A percentile compares a stretch with the other conserved stretches of the same genome.
Conservation (phyloP, 2,888 invertebrate genomes). For the Spisula subtruncata region DNA sequence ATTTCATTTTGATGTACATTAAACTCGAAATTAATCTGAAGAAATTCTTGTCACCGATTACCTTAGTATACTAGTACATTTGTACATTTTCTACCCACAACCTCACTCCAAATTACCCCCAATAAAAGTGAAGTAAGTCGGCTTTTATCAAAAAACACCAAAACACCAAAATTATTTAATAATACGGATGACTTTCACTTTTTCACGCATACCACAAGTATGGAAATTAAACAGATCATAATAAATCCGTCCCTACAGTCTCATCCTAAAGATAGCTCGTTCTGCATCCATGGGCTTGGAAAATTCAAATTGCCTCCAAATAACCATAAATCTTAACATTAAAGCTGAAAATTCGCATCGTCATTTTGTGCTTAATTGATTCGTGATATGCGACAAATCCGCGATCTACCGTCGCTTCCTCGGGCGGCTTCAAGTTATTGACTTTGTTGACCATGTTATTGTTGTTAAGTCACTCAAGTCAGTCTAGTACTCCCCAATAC, state of each 20-base stretch:
- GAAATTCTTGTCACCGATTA: background rate
- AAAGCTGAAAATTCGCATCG: slow-evolving; percentile 44
- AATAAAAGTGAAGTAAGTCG: background rate
- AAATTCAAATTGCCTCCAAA: slow-evolving; percentile 45
- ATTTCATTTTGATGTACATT: background rate
- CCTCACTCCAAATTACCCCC: background rate
- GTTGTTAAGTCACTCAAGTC: background rate
- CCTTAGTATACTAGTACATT: no score
- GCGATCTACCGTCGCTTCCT: background rate
- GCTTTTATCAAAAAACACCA: background rate
- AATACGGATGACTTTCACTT: slow-evolving; percentile 24
- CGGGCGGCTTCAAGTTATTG: slow-evolving; percentile 21
- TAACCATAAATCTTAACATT: slow-evolving; percentile 44
- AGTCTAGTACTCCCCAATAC: background rate
- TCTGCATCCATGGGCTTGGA: slow-evolving; percentile 31
- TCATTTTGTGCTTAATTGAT: slow-evolving; percentile 49
- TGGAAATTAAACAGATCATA: background rate
- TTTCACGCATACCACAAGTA: slow-evolving; percentile 8
- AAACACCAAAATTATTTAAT: slow-evolving; percentile 11
- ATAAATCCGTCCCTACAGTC: background rate
- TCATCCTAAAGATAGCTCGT: slow-evolving; percentile 19
- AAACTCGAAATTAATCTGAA: background rate
- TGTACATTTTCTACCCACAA: background rate
- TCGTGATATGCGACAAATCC: slow-evolving; percentile 30
- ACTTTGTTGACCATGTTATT: background rate